These are phyloP conservation scores for Salvelinus namaycush DNA, from an alignment of 2,113 vertebrate species.

Conservation along the genomic window DNA sequence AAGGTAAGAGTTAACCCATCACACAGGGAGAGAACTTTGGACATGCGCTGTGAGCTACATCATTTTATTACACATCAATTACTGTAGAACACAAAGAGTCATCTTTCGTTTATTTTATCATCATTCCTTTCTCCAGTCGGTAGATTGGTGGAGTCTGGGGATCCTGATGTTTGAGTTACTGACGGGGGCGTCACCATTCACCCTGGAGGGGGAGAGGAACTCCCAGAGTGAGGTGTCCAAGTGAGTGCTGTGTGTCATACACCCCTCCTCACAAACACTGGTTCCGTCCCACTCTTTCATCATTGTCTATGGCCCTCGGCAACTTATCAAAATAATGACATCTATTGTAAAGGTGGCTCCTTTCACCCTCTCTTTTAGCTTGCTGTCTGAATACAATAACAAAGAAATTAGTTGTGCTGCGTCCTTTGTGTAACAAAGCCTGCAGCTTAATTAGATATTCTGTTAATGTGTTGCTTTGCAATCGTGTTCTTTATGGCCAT, in stretches of 20 bases:
- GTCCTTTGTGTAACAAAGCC: neutral
- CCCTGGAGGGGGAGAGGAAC: conserved; percentile 89
- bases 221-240: conserved; percentile 90
- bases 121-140: conserved; percentile 68
- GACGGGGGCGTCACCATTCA: conserved; percentile 89
- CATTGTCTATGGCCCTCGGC: neutral
- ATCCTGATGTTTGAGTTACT: conserved; percentile 90
- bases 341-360: neutral
- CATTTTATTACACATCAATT: no score
- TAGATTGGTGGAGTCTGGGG: conserved; percentile 93
- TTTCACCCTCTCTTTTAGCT: neutral
- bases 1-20: conserved; percentile 74
- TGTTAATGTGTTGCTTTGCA: neutral
- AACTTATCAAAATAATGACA: neutral
- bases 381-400: conserved; percentile 5
- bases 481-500: neutral
- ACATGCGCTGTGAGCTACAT: neutral
- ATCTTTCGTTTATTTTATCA: no score
- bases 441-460: neutral
- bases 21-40: no score
- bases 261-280: neutral
- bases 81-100: no score
- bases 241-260: conserved; percentile 66
- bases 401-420: neutral
- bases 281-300: neutral